Evolutionary conservation across 2,113 vertebrate species (phyloP), one percentile per base, ranked within the genome.

Genomic region (Actinemys pallida): DNA sequence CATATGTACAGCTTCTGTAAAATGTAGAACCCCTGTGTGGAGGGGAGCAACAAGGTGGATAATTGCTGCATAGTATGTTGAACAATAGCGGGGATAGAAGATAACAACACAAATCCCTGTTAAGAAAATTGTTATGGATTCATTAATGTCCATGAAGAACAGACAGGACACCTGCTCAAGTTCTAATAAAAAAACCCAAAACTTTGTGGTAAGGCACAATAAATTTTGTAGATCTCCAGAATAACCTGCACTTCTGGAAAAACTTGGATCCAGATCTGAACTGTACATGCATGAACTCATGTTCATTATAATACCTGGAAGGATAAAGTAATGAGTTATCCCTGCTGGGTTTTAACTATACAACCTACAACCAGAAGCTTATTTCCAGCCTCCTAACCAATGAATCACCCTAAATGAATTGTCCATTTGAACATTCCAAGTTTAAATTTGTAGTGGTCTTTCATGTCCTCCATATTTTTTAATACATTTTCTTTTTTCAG

Each of bases 121-220:
- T 65, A 65, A 65, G 62, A 65, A 35, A 35, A 65, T 65, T 8
- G 62, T 16, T 65, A 65, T 65, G 31, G 31, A 35, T 65, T 65
- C 31, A 35, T 65, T 65, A 35, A 4, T n/a, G 62, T 65, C 31
- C 14, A 65, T 65, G 62, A 35, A 65, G 62, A 90, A 45, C 5
- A 5, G 0, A 0, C 0, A 2, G 79, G 52, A 17, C 2, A 29
- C 35, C 22, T 88, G 16, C 52, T 76, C 27, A 31, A 62, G 57
- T 62, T 62, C 29, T 62, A 62, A 62, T 62, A 62, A 62, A 62
- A 62, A 12, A 59, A 62, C 45, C 45, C 16, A 35, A 65, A 65
- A 65, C 31, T 65, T 8, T 24, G 56, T 59, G 27, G 27, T 13
- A 31, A 31, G 57, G 27, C 27, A 29, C 27, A 59, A 13, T 29